Conservation (phyloP, 2,113 vertebrate genomes). For the Leptobrachium leishanense region DNA sequence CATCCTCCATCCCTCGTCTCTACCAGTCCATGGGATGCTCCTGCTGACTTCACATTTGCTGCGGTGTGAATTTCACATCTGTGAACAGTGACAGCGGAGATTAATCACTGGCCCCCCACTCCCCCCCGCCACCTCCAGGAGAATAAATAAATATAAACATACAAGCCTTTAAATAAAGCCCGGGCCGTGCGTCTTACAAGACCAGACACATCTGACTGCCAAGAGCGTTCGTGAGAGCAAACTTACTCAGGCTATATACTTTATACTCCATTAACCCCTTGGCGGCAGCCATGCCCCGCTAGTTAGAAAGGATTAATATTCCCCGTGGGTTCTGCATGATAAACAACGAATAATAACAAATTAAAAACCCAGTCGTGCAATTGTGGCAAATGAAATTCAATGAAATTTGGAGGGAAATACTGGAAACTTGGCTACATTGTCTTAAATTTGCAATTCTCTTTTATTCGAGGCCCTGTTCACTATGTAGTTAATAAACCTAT, state of each 20-base stretch:
- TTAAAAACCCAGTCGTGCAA: no score
- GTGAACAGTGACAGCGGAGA: slow-evolving; percentile 96
- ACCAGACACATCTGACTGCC: slow-evolving; percentile 9
- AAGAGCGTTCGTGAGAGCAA: not conserved
- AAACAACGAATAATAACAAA: no score
- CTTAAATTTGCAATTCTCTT: no score
- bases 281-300: not conserved
- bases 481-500: no score
- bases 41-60: slow-evolving; percentile 97
- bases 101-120: slow-evolving; percentile 82
- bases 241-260: not conserved
- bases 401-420: no score
- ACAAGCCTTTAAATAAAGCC: slow-evolving; percentile 43
- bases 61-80: slow-evolving; percentile 92
- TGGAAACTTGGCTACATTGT: no score
- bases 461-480: no score
- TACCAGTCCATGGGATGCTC: slow-evolving; percentile 81
- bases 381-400: no score
- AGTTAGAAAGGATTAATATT: not conserved
- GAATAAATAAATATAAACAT: slow-evolving; percentile 49
- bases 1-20: slow-evolving; percentile 66
- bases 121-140: slow-evolving; percentile 43
- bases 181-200: slow-evolving; percentile 11
- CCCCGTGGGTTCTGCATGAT: no score
- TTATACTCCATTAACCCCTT: not conserved